Base-by-base conservation (phyloP, 2,888 invertebrate genomes). In the Candidula unifasciata region DNA sequence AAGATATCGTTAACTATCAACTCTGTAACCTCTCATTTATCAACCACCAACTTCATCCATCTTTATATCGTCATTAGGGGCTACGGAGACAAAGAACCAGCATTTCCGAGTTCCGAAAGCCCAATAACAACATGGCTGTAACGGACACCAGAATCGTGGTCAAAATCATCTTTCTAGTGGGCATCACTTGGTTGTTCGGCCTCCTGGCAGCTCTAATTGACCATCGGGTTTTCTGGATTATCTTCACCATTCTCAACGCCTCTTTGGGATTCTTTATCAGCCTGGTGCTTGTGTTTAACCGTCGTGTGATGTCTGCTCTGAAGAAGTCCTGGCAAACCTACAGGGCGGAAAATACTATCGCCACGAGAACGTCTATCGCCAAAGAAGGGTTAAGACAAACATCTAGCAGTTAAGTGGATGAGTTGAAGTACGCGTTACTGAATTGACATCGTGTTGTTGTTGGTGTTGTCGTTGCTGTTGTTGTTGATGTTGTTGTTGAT, bases 121-220 rank as follows among this genome's bases (percentile, higher is more conserved):
- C 77, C 27, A 76, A 27, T 68, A 60, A 77, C 30, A 66, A 33
- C 16, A 82, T 74, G 27, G 73, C 82, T n/a, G 73, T 69, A 10
- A 85, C 71, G 10, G 86, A 87, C 71, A 60, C 86, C 18, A 60
- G 78, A 60, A 84, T 87, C 37, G 84, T 83, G 60, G 74, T 86
- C 18, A 86, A 87, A 82, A 85, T 88, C 77, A 64, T 86, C 52
- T 69, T 88, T 24, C 86, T 88, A 71, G 86, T 88, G 35, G 87
- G 87, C 52, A 76, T 88, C 52, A 88, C 87, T 44, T 88, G 87
- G 87, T 57, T 85, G 54, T 66, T 87, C 16, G 87, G 87, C 21
- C 78, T 88, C 44, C 37, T 88, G n/a, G 84, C 87, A 5, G 85
- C 86, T 1, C 21, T 86, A n/a, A 69, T 86, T 54, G 71, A 86